These are phyloP conservation scores for Hirundo rustica DNA, from an alignment of 2,797 vertebrate genomes.

Conservation along the genomic window DNA sequence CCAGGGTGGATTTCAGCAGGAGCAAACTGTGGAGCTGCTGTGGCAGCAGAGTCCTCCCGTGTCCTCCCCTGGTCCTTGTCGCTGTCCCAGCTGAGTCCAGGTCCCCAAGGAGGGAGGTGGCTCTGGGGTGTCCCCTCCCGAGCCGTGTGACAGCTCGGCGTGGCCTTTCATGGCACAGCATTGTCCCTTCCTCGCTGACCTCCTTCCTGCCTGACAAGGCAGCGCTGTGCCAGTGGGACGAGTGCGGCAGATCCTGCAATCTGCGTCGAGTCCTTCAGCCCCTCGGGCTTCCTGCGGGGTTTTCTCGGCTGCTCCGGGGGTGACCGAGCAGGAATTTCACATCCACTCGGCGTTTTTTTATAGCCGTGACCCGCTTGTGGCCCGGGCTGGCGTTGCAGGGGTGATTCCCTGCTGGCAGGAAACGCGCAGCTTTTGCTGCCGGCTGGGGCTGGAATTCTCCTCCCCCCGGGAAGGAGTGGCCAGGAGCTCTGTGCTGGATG, in stretches of 20 bases:
- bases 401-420: not conserved
- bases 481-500: accelerated
- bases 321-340: not conserved
- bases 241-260: not conserved
- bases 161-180: not conserved
- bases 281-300: accelerated
- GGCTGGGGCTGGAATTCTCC: not conserved
- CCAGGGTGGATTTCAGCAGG: not conserved
- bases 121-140: not conserved
- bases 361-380: not conserved
- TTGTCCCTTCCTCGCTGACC: not conserved
- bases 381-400: not conserved
- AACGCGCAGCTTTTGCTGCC: not conserved
- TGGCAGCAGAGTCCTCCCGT: accelerated
- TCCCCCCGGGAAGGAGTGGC: not conserved
- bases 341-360: not conserved
- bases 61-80: not conserved
- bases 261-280: not conserved
- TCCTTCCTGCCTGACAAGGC: constrained; percentile 8
- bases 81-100: accelerated
- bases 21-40: not conserved
- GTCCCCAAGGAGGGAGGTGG: not conserved
- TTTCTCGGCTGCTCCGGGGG: not conserved
- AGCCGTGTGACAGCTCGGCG: not conserved
- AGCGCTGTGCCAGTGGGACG: constrained; percentile 44